A percentile compares a stretch with the other conserved stretches of the same genome.
Conservation (phyloP, 2,888 invertebrate species). For the Netelia fuscicornis region DNA sequence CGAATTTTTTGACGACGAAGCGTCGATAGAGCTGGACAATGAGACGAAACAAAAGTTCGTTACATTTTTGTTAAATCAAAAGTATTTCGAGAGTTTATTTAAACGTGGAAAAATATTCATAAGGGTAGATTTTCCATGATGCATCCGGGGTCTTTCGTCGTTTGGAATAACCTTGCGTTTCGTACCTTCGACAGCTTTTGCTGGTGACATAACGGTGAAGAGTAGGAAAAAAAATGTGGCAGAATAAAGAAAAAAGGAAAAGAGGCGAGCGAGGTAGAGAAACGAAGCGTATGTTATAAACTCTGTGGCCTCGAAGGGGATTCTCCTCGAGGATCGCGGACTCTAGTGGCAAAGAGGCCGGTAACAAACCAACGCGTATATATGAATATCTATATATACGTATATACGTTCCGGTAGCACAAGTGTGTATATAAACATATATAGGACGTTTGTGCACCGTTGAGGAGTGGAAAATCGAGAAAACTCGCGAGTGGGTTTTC, state of each 20-base stretch:
- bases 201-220: constrained; percentile 25
- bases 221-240: constrained; percentile 10
- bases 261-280: neutral
- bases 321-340: constrained; percentile 47
- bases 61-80: neutral
- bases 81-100: neutral
- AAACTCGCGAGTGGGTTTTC: constrained; percentile 18
- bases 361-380: constrained; percentile 57
- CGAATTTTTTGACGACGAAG: too few relatives aligned
- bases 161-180: neutral
- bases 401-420: neutral
- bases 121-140: neutral
- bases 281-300: constrained; percentile 43
- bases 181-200: constrained; percentile 16
- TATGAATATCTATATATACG: neutral
- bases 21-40: too few relatives aligned
- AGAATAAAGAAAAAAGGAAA: neutral
- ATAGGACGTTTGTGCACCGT: constrained; percentile 36
- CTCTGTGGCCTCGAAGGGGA: constrained; percentile 42
- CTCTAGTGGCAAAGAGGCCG: constrained; percentile 35
- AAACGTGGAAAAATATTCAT: neutral
- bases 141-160: neutral
- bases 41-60: neutral
- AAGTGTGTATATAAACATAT: neutral
- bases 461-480: constrained; percentile 49